These are phyloP conservation scores for Drosophila prostipennis DNA, from an alignment of 2,888 invertebrate genomes.

Conservation along the genomic window DNA sequence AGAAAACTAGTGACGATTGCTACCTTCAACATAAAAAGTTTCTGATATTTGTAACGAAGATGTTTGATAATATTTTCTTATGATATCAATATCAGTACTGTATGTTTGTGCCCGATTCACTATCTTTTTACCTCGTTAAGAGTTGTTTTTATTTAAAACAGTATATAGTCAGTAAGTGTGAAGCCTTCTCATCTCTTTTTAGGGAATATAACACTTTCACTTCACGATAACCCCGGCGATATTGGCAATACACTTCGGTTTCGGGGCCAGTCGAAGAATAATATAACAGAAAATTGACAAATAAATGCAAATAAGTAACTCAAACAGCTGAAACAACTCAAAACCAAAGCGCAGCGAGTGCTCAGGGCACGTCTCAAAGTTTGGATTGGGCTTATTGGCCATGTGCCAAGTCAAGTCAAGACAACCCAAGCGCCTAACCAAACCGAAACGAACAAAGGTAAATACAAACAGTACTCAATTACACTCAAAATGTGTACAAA, in stretches of 20 bases:
- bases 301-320: constrained; percentile 69
- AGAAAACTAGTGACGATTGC: too few species aligned
- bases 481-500: constrained; percentile 36
- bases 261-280: constrained; percentile 11
- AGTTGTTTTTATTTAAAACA: too few species aligned
- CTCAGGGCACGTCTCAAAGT: constrained; percentile 37
- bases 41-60: too few species aligned
- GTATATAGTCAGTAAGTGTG: background rate
- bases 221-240: constrained; percentile 11
- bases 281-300: constrained; percentile 56
- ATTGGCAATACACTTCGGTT: constrained; percentile 16
- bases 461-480: constrained; percentile 63
- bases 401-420: constrained; percentile 48
- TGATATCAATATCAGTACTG: too few species aligned
- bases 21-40: too few species aligned
- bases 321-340: constrained; percentile 54
- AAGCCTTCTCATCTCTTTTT: background rate
- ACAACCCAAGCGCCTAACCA: constrained; percentile 37
- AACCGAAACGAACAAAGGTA: constrained; percentile 48
- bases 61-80: too few species aligned
- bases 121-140: too few species aligned
- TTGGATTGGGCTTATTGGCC: constrained; percentile 49
- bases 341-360: constrained; percentile 47
- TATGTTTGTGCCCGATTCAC: too few species aligned
- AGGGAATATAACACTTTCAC: constrained; percentile 56